A percentile compares a stretch with the other conserved stretches of the same genome.
These are phyloP conservation scores for Taphrorychus bicolor DNA, from an alignment of 2,888 invertebrate genomes.

Conservation along the genomic window DNA sequence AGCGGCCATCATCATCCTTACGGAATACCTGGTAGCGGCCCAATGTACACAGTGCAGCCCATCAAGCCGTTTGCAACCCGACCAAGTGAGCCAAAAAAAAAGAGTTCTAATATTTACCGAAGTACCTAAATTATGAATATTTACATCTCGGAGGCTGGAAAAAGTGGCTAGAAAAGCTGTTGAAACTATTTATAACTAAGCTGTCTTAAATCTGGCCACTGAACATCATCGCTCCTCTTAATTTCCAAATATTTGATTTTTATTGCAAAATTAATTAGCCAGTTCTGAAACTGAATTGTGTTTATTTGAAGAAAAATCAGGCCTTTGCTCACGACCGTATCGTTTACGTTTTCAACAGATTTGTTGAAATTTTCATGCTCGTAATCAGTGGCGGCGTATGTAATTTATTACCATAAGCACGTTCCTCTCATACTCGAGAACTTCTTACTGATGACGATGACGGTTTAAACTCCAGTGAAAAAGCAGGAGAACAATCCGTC, in stretches of 20 bases:
- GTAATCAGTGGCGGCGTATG: constrained; percentile 30
- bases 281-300: constrained; percentile 23
- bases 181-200: constrained; percentile 27
- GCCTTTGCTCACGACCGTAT: constrained; percentile 18
- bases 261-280: constrained; percentile 39
- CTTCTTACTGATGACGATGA: no score
- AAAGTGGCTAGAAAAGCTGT: constrained; percentile 17
- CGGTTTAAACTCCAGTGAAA: no score
- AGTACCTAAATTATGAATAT: neutral
- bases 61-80: constrained; percentile 59
- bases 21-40: constrained; percentile 10
- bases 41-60: constrained; percentile 54
- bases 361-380: constrained; percentile 31
- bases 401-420: neutral
- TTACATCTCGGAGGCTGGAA: neutral
- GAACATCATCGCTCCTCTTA: constrained; percentile 25
- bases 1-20: constrained; percentile 15
- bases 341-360: constrained; percentile 29
- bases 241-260: constrained; percentile 39
- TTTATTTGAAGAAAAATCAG: constrained; percentile 38
- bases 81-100: constrained; percentile 52
- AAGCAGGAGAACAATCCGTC: no score
- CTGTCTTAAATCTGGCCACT: constrained; percentile 30
- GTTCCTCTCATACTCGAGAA: no score
- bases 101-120: no score